Percentiles rank a stretch among this genome's conserved stretches.
These are phyloP conservation scores for Myoxocephalus aenaeus DNA, from an alignment of 2,797 vertebrate species.

Conservation along the genomic window DNA sequence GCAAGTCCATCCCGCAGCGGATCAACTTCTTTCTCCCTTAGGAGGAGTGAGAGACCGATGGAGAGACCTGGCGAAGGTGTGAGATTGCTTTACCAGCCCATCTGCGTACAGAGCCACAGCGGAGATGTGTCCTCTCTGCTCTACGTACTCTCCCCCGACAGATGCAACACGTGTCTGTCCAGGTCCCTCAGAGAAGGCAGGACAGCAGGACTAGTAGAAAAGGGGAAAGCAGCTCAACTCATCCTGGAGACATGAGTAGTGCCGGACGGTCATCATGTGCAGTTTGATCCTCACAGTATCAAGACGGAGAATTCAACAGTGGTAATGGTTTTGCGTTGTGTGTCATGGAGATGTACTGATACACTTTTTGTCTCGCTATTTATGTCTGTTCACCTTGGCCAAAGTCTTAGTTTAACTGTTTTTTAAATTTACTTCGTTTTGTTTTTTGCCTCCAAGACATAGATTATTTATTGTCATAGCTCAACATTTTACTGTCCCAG, in stretches of 20 bases:
- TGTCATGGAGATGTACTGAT: conserved; percentile 9
- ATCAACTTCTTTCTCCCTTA: conserved; percentile 94
- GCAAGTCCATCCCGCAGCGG: conserved; percentile 95
- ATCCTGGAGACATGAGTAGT: conserved; percentile 29
- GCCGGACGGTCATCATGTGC: conserved; percentile 23
- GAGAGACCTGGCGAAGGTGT: conserved; percentile 50
- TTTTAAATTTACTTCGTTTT: conserved; percentile 39
- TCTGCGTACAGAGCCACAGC: conserved; percentile 58
- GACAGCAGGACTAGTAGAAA: conserved; percentile 37
- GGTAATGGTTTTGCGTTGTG: conserved; percentile 13
- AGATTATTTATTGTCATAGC: conserved; percentile 66
- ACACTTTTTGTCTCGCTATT: conserved; percentile 27
- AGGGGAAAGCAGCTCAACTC: conserved; percentile 29
- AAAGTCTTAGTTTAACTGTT: conserved; percentile 29
- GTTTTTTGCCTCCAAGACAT: conserved; percentile 43
- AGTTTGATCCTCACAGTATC: conserved; percentile 36
- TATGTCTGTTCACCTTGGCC: conserved; percentile 22
- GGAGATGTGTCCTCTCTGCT: conserved; percentile 41
- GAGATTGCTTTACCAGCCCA: conserved; percentile 53
- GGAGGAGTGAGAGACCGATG: conserved; percentile 7
- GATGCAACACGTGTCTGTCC: conserved; percentile 56
- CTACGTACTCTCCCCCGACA: conserved; percentile 25
- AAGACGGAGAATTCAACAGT: conserved; percentile 13
- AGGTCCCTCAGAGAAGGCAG: conserved; percentile 54
- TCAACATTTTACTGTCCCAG: conserved; percentile 29